Evolutionary conservation across 1,140 invertebrate genomes (phyloP), one percentile per base, ranked within the genome.

Genomic region (Dendroctonus valens): DNA sequence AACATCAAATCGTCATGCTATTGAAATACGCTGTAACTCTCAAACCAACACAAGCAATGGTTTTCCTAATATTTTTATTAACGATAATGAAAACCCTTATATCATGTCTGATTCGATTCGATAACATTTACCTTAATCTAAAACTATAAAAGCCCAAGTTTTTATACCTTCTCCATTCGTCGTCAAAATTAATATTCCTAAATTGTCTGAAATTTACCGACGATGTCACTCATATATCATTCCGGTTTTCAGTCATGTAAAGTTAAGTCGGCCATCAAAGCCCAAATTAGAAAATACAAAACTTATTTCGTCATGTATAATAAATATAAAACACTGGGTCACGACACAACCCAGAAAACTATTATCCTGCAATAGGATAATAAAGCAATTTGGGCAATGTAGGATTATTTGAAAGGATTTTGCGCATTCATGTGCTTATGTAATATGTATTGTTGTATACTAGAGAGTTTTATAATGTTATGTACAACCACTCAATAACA

Each of bases 291-390:
- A 66, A 59, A 59, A 66, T 53, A 59, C 64, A 54, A 66, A 59
- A 59, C 14, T 66, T 66, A 52, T 60, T 66, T 60, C 64, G 57
- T 52, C 64, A 66, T 54, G 55, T 59, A 59, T 66, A 66, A 53
- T 60, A 60, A 66, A 59, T 60, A 59, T 59, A 66, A 60, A 66
- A 66, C 41, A 66, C 42, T 41, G 64, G 62, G 62, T 65, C 62
- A 65, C 62, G 62, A 65, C 54, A 57, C 42, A 38, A 50, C 62
- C 52, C 57, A 65, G 42, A 46, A 52, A 65, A 65, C 62, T 64
- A 64, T 64, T 65, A 65, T 57, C 53, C 53, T 50, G 62, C 57
- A 65, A 65, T 65, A 65, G 62, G 54, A 58, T 58, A 57, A 65
- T 65, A 65, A 65, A 65, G 62, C 62, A 57, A 65, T 65, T 65